phyloP scores from a whole-genome alignment of 2,113 vertebrate genomes.

The Chloroceryle aenea region DNA sequence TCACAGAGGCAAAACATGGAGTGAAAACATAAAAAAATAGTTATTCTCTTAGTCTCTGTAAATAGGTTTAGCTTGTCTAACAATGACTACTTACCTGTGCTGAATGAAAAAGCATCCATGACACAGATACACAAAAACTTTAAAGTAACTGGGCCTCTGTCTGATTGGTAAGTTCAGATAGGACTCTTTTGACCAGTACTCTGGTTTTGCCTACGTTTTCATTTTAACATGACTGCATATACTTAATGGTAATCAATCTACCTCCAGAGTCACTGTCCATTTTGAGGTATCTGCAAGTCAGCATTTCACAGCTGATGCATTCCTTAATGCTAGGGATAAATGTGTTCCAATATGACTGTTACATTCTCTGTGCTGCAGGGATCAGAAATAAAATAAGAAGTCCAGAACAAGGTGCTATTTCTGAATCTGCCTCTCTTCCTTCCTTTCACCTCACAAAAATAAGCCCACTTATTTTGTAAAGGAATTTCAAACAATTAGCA shows the following conservation, averaged over 20 bases:
- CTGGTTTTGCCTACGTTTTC: not conserved
- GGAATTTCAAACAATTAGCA: not conserved
- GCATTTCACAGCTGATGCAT: not conserved
- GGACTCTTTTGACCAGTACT: not conserved
- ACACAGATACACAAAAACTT: not conserved
- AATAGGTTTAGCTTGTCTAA: conserved; percentile 30
- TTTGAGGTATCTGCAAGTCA: not conserved
- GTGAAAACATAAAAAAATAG: conserved; percentile 64
- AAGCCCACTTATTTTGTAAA: not conserved
- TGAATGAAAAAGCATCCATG: not conserved
- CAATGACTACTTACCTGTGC: conserved; percentile 16
- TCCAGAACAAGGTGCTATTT: not conserved
- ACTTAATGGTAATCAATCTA: not conserved
- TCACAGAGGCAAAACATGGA: conserved; percentile 69
- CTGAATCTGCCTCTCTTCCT: not conserved
- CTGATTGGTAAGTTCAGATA: not conserved
- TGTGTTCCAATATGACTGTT: not conserved
- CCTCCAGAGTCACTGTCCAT: not conserved
- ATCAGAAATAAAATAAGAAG: not conserved
- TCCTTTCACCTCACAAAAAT: not conserved
- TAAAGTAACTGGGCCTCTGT: not conserved
- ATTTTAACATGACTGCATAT: not conserved
- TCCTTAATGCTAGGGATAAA: not conserved
- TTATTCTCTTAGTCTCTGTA: conserved; percentile 44
- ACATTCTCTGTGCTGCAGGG: not conserved